Evolutionary conservation across 2,113 vertebrate species (phyloP).

Genomic region (Dicrurus megarhynchus): DNA sequence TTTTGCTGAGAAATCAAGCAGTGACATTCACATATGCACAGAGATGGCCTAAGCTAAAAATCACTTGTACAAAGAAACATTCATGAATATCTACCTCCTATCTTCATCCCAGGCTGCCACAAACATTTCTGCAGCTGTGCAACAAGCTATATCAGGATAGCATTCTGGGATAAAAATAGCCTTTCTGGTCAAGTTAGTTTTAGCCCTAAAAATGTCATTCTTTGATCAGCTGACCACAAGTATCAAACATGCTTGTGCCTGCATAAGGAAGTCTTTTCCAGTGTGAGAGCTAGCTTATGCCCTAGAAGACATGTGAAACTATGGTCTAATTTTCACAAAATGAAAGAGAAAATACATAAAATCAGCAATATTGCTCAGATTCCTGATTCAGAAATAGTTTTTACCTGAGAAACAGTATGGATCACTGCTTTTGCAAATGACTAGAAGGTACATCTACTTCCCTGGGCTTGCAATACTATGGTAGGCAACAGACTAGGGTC

Average conservation of each 20-base stretch:
- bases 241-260: not conserved
- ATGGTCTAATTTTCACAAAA: not conserved
- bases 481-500: not conserved
- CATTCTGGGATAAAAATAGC: slow-evolving; percentile 2
- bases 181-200: not conserved
- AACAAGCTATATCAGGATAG: not conserved
- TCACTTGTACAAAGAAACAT: not conserved
- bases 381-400: not conserved
- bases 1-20: not conserved
- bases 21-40: not conserved
- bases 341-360: not conserved
- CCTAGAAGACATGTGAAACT: not conserved
- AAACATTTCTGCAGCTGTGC: slow-evolving; percentile 15
- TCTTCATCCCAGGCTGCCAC: not conserved
- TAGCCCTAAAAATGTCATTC: not conserved
- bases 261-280: not conserved
- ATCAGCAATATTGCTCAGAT: not conserved
- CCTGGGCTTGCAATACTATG: not conserved
- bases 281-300: not conserved
- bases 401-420: not conserved
- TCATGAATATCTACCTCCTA: not conserved
- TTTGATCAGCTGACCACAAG: not conserved
- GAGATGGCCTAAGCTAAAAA: not conserved
- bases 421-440: not conserved
- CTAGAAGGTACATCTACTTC: not conserved